Conservation (phyloP, 2,113 vertebrate genomes). For the Pogonocichla stellata region DNA sequence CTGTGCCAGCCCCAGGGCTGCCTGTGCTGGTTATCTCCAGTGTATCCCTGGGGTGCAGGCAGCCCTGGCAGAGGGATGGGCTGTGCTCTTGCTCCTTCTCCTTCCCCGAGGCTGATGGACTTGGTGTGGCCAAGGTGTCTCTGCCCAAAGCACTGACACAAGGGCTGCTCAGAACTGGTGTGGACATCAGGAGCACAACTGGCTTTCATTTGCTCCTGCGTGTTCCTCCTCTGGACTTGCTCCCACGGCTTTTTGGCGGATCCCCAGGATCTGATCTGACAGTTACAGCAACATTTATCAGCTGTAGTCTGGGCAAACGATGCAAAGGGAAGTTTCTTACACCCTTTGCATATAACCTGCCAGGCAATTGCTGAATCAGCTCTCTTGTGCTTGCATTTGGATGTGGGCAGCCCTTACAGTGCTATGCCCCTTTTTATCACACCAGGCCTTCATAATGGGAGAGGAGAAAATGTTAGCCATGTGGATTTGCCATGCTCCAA, state of each 20-base stretch:
- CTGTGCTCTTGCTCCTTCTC: background rate
- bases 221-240: background rate
- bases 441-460: background rate
- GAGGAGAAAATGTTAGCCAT: background rate
- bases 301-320: background rate
- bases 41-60: background rate
- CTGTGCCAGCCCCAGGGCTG: background rate
- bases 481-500: background rate
- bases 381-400: background rate
- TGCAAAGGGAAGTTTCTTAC: background rate
- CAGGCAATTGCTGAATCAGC: background rate
- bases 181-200: background rate
- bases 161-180: background rate
- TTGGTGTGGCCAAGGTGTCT: background rate
- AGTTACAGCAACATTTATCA: background rate
- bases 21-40: background rate
- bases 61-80: background rate
- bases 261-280: background rate
- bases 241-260: background rate
- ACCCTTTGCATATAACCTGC: background rate
- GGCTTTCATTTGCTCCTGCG: background rate
- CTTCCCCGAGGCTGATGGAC: fast-evolving
- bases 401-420: background rate
- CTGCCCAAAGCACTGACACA: background rate
- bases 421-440: background rate